Conservation (phyloP, 2,797 vertebrate species). For the Leptatherina wallacei region DNA sequence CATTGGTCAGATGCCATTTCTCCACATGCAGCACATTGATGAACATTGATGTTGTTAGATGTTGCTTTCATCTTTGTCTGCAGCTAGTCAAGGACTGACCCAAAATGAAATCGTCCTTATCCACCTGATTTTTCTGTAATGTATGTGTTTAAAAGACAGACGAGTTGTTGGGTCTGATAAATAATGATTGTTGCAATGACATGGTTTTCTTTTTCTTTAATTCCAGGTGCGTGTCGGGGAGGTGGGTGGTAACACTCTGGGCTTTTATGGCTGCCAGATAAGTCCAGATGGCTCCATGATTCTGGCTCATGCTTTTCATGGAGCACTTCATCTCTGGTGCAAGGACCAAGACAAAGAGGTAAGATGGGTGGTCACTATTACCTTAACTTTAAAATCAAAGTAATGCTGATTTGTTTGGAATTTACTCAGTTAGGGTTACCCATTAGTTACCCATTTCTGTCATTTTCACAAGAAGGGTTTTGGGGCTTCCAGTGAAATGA, state of each 20-base stretch:
- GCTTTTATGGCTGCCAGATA: conserved; percentile 96
- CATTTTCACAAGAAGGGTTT: not conserved
- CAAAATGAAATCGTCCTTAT: conserved; percentile 26
- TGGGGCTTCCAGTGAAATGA: not conserved
- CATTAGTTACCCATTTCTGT: not conserved
- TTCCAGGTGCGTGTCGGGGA: conserved; percentile 95
- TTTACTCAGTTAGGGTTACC: not conserved
- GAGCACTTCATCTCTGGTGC: conserved; percentile 95
- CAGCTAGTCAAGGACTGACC: conserved; percentile 14
- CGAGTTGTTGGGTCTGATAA: conserved; percentile 3
- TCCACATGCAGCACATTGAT: conserved; percentile 5
- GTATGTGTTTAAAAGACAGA: conserved; percentile 19
- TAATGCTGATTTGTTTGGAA: not conserved
- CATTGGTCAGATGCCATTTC: not conserved
- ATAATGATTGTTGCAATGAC: not conserved
- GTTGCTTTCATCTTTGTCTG: conserved; percentile 21
- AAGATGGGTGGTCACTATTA: conserved; percentile 11
- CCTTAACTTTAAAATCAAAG: not conserved
- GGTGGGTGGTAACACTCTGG: conserved; percentile 97
- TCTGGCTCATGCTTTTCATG: conserved; percentile 93
- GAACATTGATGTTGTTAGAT: not conserved
- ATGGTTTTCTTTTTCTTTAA: not conserved
- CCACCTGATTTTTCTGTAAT: conserved; percentile 22
- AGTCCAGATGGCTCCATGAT: conserved; percentile 92
- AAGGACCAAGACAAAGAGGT: conserved; percentile 83